Evolutionary conservation across 2,113 vertebrate genomes (phyloP).

Genomic region (Macquaria ambigua): DNA sequence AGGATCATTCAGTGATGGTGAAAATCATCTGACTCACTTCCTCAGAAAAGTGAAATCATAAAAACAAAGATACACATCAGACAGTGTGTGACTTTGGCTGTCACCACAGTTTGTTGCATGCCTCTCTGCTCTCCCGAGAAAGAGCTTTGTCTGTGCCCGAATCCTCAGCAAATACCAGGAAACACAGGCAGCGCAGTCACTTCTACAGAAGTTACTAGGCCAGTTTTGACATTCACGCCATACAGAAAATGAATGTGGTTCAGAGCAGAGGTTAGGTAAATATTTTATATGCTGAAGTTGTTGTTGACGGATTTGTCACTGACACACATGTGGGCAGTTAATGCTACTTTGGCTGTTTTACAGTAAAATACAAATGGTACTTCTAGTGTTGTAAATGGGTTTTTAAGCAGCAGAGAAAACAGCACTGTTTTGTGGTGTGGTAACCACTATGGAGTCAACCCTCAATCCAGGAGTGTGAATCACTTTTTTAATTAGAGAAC

Average conservation of each 20-base stretch:
- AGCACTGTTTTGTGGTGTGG: constrained; percentile 59
- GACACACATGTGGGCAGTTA: constrained; percentile 52
- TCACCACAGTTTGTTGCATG: constrained; percentile 7
- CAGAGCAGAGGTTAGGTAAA: constrained; percentile 56
- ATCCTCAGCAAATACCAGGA: constrained; percentile 33
- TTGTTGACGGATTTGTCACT: constrained; percentile 62
- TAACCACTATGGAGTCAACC: constrained; percentile 68
- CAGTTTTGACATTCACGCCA: constrained; percentile 31
- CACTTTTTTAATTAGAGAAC: constrained; percentile 75
- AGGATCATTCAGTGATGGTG: constrained; percentile 25
- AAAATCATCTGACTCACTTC: constrained; percentile 53
- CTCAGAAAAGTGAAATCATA: constrained; percentile 45
- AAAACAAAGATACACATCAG: constrained; percentile 32
- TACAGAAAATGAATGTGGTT: constrained; percentile 40
- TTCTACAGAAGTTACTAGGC: constrained; percentile 25
- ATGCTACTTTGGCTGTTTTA: constrained; percentile 35
- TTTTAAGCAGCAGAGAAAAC: constrained; percentile 44
- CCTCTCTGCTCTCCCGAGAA: constrained; percentile 12
- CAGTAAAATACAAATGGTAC: constrained; percentile 21
- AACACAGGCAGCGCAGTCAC: constrained; percentile 13
- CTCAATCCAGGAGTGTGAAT: constrained; percentile 79
- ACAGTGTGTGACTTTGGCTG: constrained; percentile 4
- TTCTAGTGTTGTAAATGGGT: constrained; percentile 44
- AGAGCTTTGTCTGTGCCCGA: neutral
- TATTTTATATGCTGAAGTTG: constrained; percentile 55